Conservation (phyloP, 1,140 invertebrate genomes). For the Drosophila santomea region DNA sequence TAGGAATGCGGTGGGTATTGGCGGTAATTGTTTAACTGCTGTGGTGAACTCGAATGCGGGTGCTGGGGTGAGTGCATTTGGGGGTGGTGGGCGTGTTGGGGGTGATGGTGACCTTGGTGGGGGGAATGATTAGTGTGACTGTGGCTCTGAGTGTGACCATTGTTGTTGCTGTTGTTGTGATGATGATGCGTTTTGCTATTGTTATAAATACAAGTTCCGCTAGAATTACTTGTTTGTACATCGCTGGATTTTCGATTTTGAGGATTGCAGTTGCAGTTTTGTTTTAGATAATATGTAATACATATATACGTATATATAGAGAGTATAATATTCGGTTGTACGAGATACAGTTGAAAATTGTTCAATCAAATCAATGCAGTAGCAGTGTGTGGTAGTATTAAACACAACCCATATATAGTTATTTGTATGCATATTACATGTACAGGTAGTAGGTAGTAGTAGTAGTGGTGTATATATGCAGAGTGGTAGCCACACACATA, state of each 20-base stretch:
- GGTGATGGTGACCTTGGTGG: constrained; percentile 27
- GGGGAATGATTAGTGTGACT: constrained; percentile 42
- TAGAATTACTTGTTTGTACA: constrained; percentile 85
- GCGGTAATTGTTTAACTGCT: constrained; percentile 49
- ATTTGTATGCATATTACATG: constrained; percentile 84
- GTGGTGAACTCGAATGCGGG: constrained; percentile 33
- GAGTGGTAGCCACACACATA: constrained; percentile 82
- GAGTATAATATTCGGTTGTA: constrained; percentile 75
- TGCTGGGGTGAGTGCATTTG: constrained; percentile 23
- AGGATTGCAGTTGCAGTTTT: constrained; percentile 64
- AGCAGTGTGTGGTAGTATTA: constrained; percentile 83
- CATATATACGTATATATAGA: constrained; percentile 74
- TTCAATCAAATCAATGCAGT: constrained; percentile 83
- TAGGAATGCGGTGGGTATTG: constrained; percentile 24
- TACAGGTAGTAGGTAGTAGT: constrained; percentile 82
- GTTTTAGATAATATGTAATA: constrained; percentile 78
- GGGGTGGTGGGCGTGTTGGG: constrained; percentile 36
- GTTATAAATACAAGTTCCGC: constrained; percentile 83
- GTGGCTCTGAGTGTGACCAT: constrained; percentile 65
- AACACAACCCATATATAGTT: constrained; percentile 84
- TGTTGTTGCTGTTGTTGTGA: constrained; percentile 70
- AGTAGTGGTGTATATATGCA: constrained; percentile 81
- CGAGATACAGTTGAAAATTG: constrained; percentile 83
- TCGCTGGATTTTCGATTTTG: constrained; percentile 82
- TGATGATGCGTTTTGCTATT: constrained; percentile 79